These are phyloP conservation scores for Chironex yamaguchii DNA, from an alignment of 30 jellyfish, hydroid and myxozoan species.

Conservation along the genomic window DNA sequence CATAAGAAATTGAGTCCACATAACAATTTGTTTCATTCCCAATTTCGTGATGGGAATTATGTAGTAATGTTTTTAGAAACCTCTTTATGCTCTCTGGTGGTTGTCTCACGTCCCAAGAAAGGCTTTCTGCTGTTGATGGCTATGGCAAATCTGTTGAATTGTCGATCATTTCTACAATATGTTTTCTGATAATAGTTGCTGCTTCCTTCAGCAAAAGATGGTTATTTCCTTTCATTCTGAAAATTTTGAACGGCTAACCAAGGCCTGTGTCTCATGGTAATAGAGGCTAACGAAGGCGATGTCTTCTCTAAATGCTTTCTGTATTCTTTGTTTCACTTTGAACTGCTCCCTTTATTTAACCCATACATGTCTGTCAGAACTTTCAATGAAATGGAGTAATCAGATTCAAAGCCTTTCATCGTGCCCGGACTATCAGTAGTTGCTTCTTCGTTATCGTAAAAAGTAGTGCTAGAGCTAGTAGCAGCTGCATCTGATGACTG, in stretches of 20 bases:
- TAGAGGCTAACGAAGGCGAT: conserved; percentile 6
- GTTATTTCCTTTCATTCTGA: not conserved
- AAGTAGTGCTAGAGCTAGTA: too few relatives aligned
- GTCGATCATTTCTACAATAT: conserved; percentile 7
- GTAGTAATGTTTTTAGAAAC: conserved; percentile 8
- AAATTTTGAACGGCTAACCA: not conserved
- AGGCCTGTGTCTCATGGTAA: conserved; percentile 29
- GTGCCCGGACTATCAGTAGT: too few relatives aligned
- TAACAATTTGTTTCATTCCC: conserved; percentile 26
- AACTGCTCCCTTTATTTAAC: conserved; percentile 9
- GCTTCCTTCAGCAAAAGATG: conserved; percentile 25
- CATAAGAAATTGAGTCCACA: conserved; percentile 47
- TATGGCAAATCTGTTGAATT: conserved; percentile 47
- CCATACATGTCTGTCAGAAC: conserved; percentile 40
- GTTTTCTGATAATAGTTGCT: not conserved
- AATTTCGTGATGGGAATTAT: conserved; percentile 13
- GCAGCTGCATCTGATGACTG: conserved; percentile 34
- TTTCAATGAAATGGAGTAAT: conserved; percentile 24
- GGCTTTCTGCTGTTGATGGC: conserved; percentile 61
- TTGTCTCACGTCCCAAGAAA: not conserved
- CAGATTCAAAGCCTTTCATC: conserved; percentile 23
- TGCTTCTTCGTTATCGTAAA: too few relatives aligned
- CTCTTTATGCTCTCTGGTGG: conserved; percentile 24
- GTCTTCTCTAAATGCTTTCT: conserved; percentile 5
- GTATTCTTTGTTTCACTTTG: conserved; percentile 27